Evolutionary conservation across 2,113 vertebrate genomes (phyloP).

Genomic region (Muntiacus reevesi): DNA sequence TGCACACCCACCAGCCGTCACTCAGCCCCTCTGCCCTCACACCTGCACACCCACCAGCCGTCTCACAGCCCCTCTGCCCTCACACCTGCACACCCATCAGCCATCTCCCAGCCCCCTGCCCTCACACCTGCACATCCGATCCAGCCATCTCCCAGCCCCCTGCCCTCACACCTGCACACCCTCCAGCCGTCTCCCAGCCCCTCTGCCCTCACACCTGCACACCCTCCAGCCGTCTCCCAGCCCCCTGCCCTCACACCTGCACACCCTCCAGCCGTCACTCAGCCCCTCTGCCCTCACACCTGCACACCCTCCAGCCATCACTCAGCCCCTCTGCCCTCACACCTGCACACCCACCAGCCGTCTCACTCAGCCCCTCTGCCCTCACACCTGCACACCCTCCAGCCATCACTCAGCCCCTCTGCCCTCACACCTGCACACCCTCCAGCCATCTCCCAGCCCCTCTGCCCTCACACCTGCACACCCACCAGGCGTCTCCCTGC

Average conservation of each 20-base stretch:
- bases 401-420: not conserved
- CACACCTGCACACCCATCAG: too few relatives aligned
- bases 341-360: not conserved
- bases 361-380: not conserved
- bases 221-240: not conserved
- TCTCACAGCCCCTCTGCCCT: not conserved
- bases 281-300: not conserved
- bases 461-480: not conserved
- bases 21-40: too few relatives aligned
- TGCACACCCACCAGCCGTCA: too few relatives aligned
- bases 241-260: not conserved
- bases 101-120: too few relatives aligned
- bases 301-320: not conserved
- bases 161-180: not conserved
- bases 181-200: not conserved
- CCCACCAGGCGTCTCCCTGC: not conserved
- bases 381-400: not conserved
- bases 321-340: not conserved
- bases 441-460: not conserved
- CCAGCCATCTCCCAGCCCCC: too few relatives aligned
- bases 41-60: not conserved
- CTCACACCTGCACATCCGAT: too few relatives aligned
- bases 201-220: not conserved
- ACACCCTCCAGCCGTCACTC: not conserved
- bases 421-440: not conserved